Conservation (phyloP, 2,888 invertebrate species). For the Brachypalpus laphriformis region DNA sequence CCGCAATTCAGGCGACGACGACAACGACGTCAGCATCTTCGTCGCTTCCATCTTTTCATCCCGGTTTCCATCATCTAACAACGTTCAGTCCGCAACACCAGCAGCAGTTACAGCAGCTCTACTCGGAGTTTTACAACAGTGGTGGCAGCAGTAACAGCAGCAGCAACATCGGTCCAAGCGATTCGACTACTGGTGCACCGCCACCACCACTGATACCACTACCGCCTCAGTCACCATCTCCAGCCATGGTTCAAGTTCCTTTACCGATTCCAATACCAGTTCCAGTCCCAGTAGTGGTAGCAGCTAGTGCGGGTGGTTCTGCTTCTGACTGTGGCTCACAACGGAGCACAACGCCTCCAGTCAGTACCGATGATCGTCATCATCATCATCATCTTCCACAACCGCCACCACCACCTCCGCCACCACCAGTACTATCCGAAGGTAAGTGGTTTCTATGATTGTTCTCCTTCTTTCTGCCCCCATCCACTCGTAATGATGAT, state of each 20-base stretch:
- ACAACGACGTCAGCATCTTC: conserved; percentile 38
- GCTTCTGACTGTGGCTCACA: conserved; percentile 21
- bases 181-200: conserved; percentile 55
- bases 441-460: conserved; percentile 71
- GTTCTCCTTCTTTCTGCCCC: conserved; percentile 25
- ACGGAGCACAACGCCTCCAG: conserved; percentile 61
- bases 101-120: conserved; percentile 77
- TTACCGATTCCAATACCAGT: conserved; percentile 61
- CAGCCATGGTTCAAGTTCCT: conserved; percentile 72
- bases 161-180: conserved; percentile 76
- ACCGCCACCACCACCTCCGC: conserved; percentile 74
- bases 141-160: conserved; percentile 73
- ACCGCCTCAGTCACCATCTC: conserved; percentile 66
- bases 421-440: conserved; percentile 68
- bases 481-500: conserved; percentile 47
- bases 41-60: conserved; percentile 63
- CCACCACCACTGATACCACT: conserved; percentile 66
- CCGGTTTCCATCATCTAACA: conserved; percentile 63
- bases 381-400: conserved; percentile 65
- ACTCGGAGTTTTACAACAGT: conserved; percentile 77
- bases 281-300: conserved; percentile 55
- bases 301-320: conserved; percentile 60
- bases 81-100: conserved; percentile 74
- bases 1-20: conserved; percentile 72
- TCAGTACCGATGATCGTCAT: conserved; percentile 49